These are phyloP conservation scores for Odontocolon sp. DNA, from an alignment of 2,888 invertebrate genomes.

Conservation along the genomic window DNA sequence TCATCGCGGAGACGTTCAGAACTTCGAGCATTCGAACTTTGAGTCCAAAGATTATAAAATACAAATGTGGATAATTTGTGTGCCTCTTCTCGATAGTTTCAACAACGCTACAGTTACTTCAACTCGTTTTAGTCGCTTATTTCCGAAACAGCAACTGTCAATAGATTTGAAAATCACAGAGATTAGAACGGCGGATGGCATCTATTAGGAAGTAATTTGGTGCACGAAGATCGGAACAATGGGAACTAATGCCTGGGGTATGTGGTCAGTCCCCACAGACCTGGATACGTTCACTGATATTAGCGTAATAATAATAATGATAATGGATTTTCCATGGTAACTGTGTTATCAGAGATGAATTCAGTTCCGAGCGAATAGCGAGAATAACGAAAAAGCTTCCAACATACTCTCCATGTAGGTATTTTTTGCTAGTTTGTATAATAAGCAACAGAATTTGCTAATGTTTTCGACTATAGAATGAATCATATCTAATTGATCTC, in stretches of 20 bases:
- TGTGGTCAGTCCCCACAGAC: background rate
- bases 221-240: conserved; percentile 15
- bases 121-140: conserved; percentile 16
- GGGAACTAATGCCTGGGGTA: background rate
- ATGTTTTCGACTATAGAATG: no score
- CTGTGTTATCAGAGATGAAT: background rate
- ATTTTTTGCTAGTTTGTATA: no score
- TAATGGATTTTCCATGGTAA: background rate
- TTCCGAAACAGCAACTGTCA: conserved; percentile 24
- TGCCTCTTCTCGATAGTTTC: background rate
- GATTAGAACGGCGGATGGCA: background rate
- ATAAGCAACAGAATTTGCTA: no score
- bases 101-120: background rate
- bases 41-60: conserved; percentile 19
- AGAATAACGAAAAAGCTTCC: background rate
- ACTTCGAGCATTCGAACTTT: background rate
- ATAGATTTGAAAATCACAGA: background rate
- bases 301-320: conserved; percentile 17
- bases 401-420: no score
- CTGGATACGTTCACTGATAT: background rate
- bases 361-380: background rate
- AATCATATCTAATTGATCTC: no score
- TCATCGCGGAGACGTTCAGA: background rate
- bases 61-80: background rate
- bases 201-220: conserved; percentile 32